phyloP scores from a whole-genome alignment of 2,797 vertebrate genomes.

The Enteromius paludinosus region DNA sequence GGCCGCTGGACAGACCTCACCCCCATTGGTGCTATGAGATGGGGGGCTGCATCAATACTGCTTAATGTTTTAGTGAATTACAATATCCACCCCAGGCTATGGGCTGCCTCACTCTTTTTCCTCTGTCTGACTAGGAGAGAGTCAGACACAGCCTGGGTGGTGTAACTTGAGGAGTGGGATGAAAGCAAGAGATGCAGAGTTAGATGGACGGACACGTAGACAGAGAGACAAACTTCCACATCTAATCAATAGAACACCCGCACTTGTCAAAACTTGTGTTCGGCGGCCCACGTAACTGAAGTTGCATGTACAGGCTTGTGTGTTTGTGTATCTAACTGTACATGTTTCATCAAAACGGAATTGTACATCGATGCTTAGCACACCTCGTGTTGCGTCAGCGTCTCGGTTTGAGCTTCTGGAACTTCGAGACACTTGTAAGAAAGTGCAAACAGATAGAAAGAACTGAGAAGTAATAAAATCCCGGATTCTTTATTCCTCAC shows the following conservation, averaged over 20 bases:
- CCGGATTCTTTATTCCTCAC: slow-evolving; percentile 14
- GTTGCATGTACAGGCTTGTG: slow-evolving; percentile 3
- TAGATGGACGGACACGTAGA: slow-evolving; percentile 29
- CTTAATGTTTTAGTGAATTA: slow-evolving; percentile 70
- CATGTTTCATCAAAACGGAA: slow-evolving; percentile 21
- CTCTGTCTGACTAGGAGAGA: slow-evolving; percentile 47
- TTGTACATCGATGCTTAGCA: slow-evolving; percentile 10
- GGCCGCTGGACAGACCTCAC: slow-evolving; percentile 58
- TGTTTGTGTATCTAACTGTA: slow-evolving; percentile 32
- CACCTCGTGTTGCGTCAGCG: slow-evolving; percentile 16
- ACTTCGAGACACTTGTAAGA: neutral
- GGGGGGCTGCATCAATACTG: slow-evolving; percentile 67
- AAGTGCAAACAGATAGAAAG: slow-evolving; percentile 19
- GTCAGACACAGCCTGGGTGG: slow-evolving; percentile 44
- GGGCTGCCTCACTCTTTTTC: slow-evolving; percentile 48
- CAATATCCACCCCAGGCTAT: slow-evolving; percentile 65
- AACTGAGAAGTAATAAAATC: slow-evolving; percentile 38
- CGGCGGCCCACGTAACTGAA: slow-evolving; percentile 16
- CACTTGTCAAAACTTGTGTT: slow-evolving; percentile 54
- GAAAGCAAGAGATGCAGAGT: slow-evolving; percentile 29
- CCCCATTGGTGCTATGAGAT: slow-evolving; percentile 62
- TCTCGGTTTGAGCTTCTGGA: neutral
- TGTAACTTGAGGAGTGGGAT: slow-evolving; percentile 40
- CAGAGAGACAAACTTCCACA: slow-evolving; percentile 38
- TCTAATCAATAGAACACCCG: slow-evolving; percentile 52